Evolutionary conservation across 2,113 vertebrate species (phyloP).

Genomic region (Pygoscelis adeliae): DNA sequence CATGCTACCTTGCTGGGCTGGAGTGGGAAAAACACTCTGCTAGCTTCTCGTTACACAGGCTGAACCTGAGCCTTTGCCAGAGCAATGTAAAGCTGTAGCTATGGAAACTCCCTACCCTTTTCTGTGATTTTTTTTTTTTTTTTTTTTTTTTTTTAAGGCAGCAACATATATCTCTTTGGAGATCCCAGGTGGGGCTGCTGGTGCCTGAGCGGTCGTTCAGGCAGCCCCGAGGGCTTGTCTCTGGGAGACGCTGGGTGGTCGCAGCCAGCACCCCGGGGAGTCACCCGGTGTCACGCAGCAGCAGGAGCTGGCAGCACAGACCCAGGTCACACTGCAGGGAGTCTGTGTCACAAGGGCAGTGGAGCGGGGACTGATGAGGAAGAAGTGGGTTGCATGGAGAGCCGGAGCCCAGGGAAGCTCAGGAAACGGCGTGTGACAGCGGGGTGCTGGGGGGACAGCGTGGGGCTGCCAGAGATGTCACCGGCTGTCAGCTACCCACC

Average conservation of each 20-base stretch:
- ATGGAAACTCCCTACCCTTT: slow-evolving; percentile 58
- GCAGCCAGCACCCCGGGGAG: background rate
- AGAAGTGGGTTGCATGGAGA: rapidly evolving
- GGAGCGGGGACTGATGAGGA: background rate
- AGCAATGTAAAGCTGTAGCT: slow-evolving; percentile 38
- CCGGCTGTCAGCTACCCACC: background rate
- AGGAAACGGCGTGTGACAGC: background rate
- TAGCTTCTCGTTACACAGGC: background rate
- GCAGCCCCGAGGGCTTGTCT: background rate
- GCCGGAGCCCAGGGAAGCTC: background rate
- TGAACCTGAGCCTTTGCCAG: background rate
- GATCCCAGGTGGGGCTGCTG: background rate
- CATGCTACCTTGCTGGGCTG: background rate
- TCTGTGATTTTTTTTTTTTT: background rate
- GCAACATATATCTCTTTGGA: background rate
- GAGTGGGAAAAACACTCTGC: background rate
- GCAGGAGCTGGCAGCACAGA: background rate
- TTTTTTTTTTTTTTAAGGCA: background rate
- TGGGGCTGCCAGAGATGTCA: background rate
- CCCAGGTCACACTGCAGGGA: background rate
- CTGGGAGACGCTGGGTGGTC: background rate
- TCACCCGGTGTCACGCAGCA: background rate
- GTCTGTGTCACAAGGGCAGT: background rate
- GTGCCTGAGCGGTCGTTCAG: background rate
- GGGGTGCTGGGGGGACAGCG: background rate